A percentile compares a stretch with the other conserved stretches of the same genome.
Conservation (phyloP, 37 sponge, comb jelly and placozoan genomes). For the Ephydatia muelleri region DNA sequence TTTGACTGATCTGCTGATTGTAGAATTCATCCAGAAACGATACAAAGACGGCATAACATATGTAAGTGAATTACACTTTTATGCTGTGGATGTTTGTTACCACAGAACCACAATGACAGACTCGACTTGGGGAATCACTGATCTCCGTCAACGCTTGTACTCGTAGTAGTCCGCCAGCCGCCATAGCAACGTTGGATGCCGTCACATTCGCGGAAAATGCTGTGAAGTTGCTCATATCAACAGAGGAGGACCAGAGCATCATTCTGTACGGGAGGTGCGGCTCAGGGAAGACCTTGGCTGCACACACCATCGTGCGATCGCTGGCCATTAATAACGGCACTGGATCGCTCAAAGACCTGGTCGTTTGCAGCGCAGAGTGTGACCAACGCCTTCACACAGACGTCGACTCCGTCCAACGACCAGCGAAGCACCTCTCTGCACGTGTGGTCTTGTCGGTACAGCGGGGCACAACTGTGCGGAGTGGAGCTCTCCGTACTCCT, state of each 20-base stretch:
- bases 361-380: background rate
- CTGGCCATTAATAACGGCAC: background rate
- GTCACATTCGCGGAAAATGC: background rate
- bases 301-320: background rate
- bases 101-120: background rate
- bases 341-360: background rate
- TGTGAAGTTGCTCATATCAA: background rate
- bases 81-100: background rate
- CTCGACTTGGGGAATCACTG: background rate
- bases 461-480: background rate
- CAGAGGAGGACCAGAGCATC: constrained; percentile 27
- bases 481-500: background rate
- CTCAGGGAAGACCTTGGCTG: constrained; percentile 1
- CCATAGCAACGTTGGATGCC: background rate
- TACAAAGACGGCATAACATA: background rate
- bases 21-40: background rate
- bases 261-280: constrained; percentile 15
- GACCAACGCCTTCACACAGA: background rate
- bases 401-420: background rate
- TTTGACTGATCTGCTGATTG: background rate
- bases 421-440: background rate
- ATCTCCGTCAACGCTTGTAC: background rate
- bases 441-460: background rate
- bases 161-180: background rate
- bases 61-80: background rate